Evolutionary conservation across 64 coral and sea anemone genomes (phyloP).

Genomic region (Porites australiensis): DNA sequence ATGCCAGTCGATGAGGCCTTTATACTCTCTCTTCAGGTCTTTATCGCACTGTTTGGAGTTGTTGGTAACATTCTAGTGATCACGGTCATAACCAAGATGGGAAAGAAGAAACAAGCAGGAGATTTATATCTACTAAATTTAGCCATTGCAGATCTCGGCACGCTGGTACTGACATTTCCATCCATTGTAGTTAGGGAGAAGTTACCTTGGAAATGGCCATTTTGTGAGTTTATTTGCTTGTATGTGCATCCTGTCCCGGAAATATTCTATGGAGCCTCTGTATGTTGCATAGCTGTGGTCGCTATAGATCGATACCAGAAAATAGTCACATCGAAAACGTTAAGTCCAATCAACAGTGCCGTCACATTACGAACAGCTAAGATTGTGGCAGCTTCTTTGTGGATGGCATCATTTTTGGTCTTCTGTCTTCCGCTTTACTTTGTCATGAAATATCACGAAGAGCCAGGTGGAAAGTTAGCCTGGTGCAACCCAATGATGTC

Average conservation of each 20-base stretch:
- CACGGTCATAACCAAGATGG: neutral
- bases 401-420: conserved; percentile 34
- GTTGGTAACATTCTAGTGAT: conserved; percentile 39
- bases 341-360: neutral
- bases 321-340: neutral
- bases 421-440: conserved; percentile 62
- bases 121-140: conserved; percentile 60
- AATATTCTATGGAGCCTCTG: conserved; percentile 42
- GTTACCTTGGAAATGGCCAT: conserved; percentile 35
- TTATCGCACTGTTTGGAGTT: conserved; percentile 36
- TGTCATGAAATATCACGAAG: conserved; percentile 6
- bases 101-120: neutral
- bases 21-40: neutral
- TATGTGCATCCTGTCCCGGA: conserved; percentile 50
- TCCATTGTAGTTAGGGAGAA: conserved; percentile 37
- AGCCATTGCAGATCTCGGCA: conserved; percentile 55
- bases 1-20: neutral
- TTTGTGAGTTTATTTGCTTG: conserved; percentile 40
- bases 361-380: neutral
- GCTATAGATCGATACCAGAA: conserved; percentile 55
- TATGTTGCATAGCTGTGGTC: conserved; percentile 50
- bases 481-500: neutral
- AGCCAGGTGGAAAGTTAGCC: neutral
- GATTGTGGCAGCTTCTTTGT: conserved; percentile 24
- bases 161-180: conserved; percentile 46